Percentiles rank a stretch among this genome's conserved stretches.
Conservation (phyloP, 2,113 vertebrate genomes). For the Australoheros scitulus region DNA sequence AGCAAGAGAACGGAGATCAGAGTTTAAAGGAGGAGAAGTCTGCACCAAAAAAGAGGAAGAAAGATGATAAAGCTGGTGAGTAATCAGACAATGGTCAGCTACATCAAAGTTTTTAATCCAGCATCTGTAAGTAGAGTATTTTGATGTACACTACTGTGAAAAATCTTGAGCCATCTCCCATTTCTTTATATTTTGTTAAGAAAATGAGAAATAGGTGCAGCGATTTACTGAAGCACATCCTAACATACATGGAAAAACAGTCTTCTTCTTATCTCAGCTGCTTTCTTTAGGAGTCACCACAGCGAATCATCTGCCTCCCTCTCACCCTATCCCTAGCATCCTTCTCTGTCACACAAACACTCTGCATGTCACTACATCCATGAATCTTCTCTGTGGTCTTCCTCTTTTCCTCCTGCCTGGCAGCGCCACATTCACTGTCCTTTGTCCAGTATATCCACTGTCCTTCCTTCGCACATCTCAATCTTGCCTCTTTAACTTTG, state of each 20-base stretch:
- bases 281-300: background rate
- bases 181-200: background rate
- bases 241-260: no score
- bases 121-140: background rate
- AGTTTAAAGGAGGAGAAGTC: background rate
- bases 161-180: background rate
- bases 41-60: slow-evolving; percentile 45
- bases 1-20: slow-evolving; percentile 22
- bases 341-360: background rate
- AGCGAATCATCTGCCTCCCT: background rate
- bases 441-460: background rate
- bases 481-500: background rate
- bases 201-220: background rate
- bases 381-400: background rate
- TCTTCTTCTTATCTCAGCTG: no score
- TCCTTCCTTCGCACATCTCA: background rate
- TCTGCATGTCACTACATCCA: background rate
- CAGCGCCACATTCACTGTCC: background rate
- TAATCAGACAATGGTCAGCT: background rate
- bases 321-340: background rate
- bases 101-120: background rate
- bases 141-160: background rate
- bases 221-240: no score
- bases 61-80: slow-evolving; percentile 55
- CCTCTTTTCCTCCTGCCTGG: background rate